Percentiles rank a stretch among this genome's conserved stretches.
Evolutionary conservation across 2,888 invertebrate genomes (phyloP).

Genomic region (Pandemis cinnamomeana): DNA sequence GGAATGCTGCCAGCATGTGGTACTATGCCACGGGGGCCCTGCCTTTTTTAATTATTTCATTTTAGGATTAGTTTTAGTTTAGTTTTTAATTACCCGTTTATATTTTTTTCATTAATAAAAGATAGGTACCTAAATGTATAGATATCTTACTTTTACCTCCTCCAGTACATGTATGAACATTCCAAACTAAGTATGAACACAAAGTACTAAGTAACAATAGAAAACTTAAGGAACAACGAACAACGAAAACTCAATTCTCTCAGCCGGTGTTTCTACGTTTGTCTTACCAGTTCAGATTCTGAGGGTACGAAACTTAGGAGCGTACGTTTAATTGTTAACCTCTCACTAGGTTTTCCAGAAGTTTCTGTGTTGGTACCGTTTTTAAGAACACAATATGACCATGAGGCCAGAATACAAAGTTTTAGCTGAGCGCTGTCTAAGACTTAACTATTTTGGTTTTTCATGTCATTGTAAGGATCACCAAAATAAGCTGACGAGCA

Average conservation of each 20-base stretch:
- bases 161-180: no score
- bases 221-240: neutral
- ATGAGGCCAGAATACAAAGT: neutral
- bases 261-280: neutral
- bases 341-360: neutral
- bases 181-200: neutral
- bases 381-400: neutral
- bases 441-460: no score
- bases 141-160: no score
- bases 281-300: neutral
- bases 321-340: neutral
- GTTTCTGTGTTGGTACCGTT: neutral
- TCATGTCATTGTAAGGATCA: neutral
- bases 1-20: no score
- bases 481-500: neutral
- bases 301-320: neutral
- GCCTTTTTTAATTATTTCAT: no score
- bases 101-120: no score
- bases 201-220: neutral
- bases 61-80: no score
- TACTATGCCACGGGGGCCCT: no score
- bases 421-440: neutral
- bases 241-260: constrained; percentile 1
- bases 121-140: no score
- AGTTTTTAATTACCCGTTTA: no score